A percentile compares a stretch with the other conserved stretches of the same genome.
These are phyloP conservation scores for Macaria notata DNA, from an alignment of 2,888 invertebrate species.

Conservation along the genomic window DNA sequence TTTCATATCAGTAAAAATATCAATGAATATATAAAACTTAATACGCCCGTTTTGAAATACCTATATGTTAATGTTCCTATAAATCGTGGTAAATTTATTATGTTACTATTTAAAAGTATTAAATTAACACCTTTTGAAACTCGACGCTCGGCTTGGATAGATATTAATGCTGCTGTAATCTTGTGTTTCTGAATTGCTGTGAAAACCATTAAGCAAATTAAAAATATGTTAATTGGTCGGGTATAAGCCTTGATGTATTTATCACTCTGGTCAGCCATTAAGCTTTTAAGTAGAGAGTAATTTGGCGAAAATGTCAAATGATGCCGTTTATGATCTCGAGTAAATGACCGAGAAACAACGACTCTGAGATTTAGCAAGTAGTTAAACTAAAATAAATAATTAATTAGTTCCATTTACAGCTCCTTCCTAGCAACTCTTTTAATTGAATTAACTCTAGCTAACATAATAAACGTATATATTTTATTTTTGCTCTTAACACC, in stretches of 20 bases:
- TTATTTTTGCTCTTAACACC: too few species aligned
- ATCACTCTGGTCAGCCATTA: constrained; percentile 9
- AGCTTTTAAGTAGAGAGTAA: constrained; percentile 7
- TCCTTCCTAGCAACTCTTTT: too few species aligned
- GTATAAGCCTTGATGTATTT: constrained; percentile 15
- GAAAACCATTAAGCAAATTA: constrained; percentile 23
- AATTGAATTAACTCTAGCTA: too few species aligned
- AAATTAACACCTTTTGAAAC: constrained; percentile 53
- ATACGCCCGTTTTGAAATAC: constrained; percentile 43
- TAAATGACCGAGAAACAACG: too few species aligned
- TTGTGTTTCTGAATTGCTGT: constrained; percentile 21
- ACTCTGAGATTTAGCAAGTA: too few species aligned
- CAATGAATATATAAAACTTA: constrained; percentile 45
- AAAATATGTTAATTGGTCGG: constrained; percentile 20
- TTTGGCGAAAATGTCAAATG: constrained; percentile 11
- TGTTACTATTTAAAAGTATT: constrained; percentile 43
- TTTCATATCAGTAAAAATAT: constrained; percentile 45
- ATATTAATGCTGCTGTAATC: constrained; percentile 28
- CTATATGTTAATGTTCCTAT: constrained; percentile 51
- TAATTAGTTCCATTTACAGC: too few species aligned
- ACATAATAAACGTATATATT: too few species aligned
- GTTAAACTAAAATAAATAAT: too few species aligned
- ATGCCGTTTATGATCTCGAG: neutral
- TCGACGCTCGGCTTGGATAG: constrained; percentile 41
- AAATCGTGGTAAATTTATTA: constrained; percentile 48